Evolutionary conservation across 2,797 vertebrate species (phyloP).

Genomic region (Sebastes oblongus): DNA sequence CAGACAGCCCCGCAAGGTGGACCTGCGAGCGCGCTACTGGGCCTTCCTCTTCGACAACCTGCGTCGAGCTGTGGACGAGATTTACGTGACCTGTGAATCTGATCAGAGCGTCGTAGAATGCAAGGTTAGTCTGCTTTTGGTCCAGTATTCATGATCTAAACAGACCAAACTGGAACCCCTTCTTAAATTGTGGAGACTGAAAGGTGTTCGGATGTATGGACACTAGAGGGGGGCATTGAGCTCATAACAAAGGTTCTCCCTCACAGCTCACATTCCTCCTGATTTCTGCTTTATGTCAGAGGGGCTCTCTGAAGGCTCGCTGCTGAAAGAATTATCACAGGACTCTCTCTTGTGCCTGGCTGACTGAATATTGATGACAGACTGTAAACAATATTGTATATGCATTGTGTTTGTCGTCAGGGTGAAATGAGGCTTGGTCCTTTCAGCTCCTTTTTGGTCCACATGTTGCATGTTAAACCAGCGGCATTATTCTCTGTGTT

Average conservation of each 20-base stretch:
- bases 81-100: constrained; percentile 97
- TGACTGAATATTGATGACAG: constrained; percentile 77
- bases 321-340: constrained; percentile 79
- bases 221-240: constrained; percentile 86
- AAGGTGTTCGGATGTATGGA: constrained; percentile 6
- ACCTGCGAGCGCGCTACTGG: constrained; percentile 96
- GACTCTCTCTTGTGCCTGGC: constrained; percentile 67
- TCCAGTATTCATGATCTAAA: not conserved
- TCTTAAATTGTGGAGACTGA: not conserved
- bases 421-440: not conserved
- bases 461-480: not conserved
- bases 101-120: constrained; percentile 99
- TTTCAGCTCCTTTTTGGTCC: not conserved
- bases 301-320: constrained; percentile 64
- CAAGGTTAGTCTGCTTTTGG: constrained; percentile 84
- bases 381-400: constrained; percentile 65
- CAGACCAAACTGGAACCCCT: not conserved
- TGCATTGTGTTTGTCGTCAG: constrained; percentile 7
- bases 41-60: constrained; percentile 98
- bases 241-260: constrained; percentile 16
- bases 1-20: constrained; percentile 93
- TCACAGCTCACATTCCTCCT: constrained; percentile 61
- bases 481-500: not conserved
- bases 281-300: constrained; percentile 81
- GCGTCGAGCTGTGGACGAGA: constrained; percentile 94